Conservation (phyloP, 2,797 vertebrate species). For the Phataginus tetradactyla region DNA sequence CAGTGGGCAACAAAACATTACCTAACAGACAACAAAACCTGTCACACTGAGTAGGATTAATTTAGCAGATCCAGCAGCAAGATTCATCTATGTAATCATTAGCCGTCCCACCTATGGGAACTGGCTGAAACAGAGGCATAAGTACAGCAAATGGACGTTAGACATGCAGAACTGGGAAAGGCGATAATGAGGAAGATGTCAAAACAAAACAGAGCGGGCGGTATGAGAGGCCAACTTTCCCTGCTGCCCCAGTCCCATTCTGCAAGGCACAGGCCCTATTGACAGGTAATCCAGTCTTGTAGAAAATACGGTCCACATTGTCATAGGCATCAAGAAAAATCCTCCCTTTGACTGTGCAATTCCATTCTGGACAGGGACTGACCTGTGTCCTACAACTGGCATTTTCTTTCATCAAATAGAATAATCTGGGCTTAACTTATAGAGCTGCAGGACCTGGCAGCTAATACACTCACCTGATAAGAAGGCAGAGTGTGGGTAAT, state of each 20-base stretch:
- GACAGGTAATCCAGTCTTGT: background rate
- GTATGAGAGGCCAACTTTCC: background rate
- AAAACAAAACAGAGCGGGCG: background rate
- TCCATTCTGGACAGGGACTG: background rate
- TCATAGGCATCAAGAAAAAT: background rate
- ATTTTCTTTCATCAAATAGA: background rate
- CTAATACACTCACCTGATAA: background rate
- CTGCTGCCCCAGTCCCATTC: background rate
- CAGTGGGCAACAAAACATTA: background rate
- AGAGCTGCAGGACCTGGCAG: background rate
- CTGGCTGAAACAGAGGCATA: background rate
- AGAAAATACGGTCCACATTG: background rate
- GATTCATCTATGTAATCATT: constrained; percentile 12
- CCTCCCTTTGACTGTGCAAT: background rate
- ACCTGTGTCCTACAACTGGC: background rate
- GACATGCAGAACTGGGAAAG: background rate
- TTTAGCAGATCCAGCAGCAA: background rate
- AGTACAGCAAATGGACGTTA: background rate
- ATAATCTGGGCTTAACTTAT: background rate
- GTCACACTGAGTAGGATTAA: background rate
- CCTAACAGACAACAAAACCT: background rate
- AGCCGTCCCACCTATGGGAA: background rate
- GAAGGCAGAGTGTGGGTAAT: background rate
- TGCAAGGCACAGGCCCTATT: background rate
- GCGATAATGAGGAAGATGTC: background rate